Base-by-base conservation (phyloP, 2,888 invertebrate genomes). In the Dioctria linearis region DNA sequence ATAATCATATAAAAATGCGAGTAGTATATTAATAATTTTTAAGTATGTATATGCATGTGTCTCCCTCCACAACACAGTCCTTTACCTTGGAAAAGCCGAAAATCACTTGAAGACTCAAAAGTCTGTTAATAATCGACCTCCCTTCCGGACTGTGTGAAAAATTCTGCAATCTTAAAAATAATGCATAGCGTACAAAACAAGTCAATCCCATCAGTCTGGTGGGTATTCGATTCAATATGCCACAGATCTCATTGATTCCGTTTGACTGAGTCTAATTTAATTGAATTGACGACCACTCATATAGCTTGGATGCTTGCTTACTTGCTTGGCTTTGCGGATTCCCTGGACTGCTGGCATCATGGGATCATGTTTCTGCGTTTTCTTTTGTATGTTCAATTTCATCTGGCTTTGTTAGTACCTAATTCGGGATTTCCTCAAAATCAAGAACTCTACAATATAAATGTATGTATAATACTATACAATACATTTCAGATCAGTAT, bases 261-360 rank as follows among this genome's bases (percentile, higher is more conserved):
- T 87, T 86, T 88, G 88, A 88, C 87, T 88, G 88, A 86, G 84
- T 86, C 85, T 86, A 86, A 87, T 87, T 88, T 85, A 86, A 87
- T 57, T 78, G 78, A 80, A 76, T 80, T 78, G 80, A 40, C 63
- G 78, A 80, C n/a, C n/a, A n/a, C 63, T 69, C 80, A 40, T 75
- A 13, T 75, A 13, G 75, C 75, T 49, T 25, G 25, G 25, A 25
- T 25, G 25, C 25, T 25, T 25, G 25, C 25, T 25, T 25, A 2
- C 25, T 25, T 25, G 25, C 25, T 25, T 57, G 61, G 59, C 42
- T 39, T 78, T 63, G 25, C 63, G n/a, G 46, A 46, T 8, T 46
- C 46, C 5, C 43, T 66, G 57, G 67, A 39, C 65, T 51, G 54
- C 78, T 67, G 76, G 67, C 66, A 42, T 75, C 40, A 66, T 51